These are phyloP conservation scores for Triops longicaudatus DNA, from an alignment of 1,140 invertebrate genomes.

Conservation along the genomic window DNA sequence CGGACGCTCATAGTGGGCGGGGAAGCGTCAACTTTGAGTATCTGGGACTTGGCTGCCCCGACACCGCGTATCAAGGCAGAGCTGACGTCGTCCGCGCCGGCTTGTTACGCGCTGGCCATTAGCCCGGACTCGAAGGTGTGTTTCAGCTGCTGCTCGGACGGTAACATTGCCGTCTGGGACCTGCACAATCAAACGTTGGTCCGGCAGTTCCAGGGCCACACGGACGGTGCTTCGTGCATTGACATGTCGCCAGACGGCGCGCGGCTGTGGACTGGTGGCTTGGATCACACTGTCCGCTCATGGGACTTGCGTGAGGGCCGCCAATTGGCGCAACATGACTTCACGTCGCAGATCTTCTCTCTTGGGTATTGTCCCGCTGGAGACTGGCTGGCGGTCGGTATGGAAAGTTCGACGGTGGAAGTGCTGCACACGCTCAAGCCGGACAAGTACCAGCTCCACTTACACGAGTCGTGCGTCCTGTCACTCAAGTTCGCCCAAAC, in stretches of 20 bases:
- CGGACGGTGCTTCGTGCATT: constrained; percentile 94
- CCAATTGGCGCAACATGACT: constrained; percentile 91
- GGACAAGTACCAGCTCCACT: constrained; percentile 94
- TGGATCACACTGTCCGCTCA: constrained; percentile 92
- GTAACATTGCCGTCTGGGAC: constrained; percentile 93
- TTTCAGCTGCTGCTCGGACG: constrained; percentile 92
- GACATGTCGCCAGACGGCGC: constrained; percentile 94
- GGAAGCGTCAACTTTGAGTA: constrained; percentile 89
- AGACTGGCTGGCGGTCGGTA: constrained; percentile 96
- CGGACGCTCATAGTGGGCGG: constrained; percentile 93
- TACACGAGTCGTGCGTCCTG: constrained; percentile 98
- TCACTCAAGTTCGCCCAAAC: constrained; percentile 92
- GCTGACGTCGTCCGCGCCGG: constrained; percentile 89
- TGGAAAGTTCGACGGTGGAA: constrained; percentile 97
- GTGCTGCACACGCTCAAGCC: constrained; percentile 78
- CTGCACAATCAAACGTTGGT: constrained; percentile 86
- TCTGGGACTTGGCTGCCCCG: constrained; percentile 87
- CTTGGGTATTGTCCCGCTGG: constrained; percentile 95
- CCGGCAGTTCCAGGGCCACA: constrained; percentile 93
- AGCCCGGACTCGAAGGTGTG: constrained; percentile 91
- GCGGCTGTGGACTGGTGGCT: constrained; percentile 90
- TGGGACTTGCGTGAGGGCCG: constrained; percentile 92
- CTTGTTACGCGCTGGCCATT: constrained; percentile 96
- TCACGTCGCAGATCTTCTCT: constrained; percentile 91
- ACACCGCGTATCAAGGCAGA: constrained; percentile 86